phyloP scores from a whole-genome alignment of 2,888 invertebrate species.

The Timema cristinae region DNA sequence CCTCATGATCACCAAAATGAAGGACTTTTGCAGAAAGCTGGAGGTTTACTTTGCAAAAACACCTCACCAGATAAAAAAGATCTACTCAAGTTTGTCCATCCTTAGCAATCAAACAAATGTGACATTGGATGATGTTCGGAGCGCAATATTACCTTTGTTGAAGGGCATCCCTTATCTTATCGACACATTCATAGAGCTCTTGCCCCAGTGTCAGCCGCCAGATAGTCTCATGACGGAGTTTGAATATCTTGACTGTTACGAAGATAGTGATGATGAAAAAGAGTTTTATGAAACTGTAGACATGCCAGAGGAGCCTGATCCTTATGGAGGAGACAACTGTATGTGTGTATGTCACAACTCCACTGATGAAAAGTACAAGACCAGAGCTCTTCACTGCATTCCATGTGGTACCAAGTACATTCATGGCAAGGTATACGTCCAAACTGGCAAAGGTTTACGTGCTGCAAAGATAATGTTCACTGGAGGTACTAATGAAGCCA shows the following conservation, averaged over 20 bases:
- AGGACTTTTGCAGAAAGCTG: conserved; percentile 69
- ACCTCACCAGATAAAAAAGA: conserved; percentile 66
- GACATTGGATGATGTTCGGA: conserved; percentile 62
- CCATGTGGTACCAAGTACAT: conserved; percentile 65
- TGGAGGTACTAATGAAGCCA: conserved; percentile 8
- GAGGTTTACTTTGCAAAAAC: conserved; percentile 72
- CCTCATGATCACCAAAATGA: conserved; percentile 70
- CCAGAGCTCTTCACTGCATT: conserved; percentile 51
- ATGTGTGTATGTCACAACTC: conserved; percentile 55
- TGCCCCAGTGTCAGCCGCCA: conserved; percentile 72
- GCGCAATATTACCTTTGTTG: conserved; percentile 70
- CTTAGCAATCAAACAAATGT: conserved; percentile 54
- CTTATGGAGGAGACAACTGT: conserved; percentile 57
- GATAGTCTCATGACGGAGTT: conserved; percentile 52
- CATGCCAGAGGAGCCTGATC: conserved; percentile 53
- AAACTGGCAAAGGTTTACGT: conserved; percentile 64
- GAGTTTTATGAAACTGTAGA: conserved; percentile 55
- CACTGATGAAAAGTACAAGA: conserved; percentile 47
- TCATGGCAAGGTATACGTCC: conserved; percentile 70
- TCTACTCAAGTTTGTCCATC: conserved; percentile 54
- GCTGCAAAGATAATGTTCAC: conserved; percentile 55
- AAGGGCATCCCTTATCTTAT: conserved; percentile 73
- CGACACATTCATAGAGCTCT: conserved; percentile 74
- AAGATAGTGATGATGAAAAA: conserved; percentile 42
- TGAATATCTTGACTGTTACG: conserved; percentile 47